Conservation (phyloP, 2,888 invertebrate genomes). For the Pyrocoelia pectoralis region DNA sequence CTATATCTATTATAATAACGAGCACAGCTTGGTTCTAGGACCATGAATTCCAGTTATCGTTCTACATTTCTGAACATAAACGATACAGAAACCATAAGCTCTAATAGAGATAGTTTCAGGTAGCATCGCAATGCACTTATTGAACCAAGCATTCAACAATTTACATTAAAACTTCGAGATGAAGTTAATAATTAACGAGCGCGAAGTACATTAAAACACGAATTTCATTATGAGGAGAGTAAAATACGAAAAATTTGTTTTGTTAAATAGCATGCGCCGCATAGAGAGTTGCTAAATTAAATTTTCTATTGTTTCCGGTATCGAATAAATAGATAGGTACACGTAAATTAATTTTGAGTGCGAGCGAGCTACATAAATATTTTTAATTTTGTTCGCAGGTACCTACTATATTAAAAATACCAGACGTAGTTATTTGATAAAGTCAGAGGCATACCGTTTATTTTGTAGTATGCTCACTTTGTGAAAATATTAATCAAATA, state of each 20-base stretch:
- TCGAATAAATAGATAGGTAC: constrained; percentile 13
- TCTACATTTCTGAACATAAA: background rate
- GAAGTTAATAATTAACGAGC: no score
- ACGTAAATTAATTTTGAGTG: constrained; percentile 19
- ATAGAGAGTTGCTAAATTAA: no score
- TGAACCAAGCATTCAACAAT: no score
- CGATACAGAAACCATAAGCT: no score
- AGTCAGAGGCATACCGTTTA: background rate
- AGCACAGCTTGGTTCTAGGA: background rate
- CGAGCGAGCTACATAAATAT: constrained; percentile 11
- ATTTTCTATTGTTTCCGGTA: constrained; percentile 39
- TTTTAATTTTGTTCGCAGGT: constrained; percentile 23
- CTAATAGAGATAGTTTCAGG: no score
- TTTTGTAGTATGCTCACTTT: background rate
- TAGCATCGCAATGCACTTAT: no score
- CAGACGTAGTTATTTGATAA: background rate
- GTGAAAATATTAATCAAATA: constrained; percentile 4
- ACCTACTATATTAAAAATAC: constrained; percentile 17
- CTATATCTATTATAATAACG: constrained; percentile 6
- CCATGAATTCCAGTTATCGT: background rate
- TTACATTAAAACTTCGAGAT: no score
- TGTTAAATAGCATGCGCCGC: no score
- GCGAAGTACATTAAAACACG: no score
- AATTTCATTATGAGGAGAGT: no score
- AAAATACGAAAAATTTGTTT: no score